Percentiles rank a stretch among this genome's conserved stretches.
Evolutionary conservation across 2,113 vertebrate genomes (phyloP).

Genomic region (Chloropsis hardwickii): DNA sequence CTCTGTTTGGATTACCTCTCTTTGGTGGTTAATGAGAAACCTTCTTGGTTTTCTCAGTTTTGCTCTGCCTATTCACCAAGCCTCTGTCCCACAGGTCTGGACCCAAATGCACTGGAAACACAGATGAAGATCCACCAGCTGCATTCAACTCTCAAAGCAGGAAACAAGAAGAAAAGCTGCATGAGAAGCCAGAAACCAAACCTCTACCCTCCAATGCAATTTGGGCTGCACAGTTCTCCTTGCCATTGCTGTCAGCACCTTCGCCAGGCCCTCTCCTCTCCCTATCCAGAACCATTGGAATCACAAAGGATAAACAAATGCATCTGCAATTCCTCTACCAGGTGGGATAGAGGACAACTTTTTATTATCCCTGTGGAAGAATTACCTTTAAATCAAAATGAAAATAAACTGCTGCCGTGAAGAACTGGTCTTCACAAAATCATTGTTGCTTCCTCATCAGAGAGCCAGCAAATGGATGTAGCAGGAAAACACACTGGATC

Average conservation of each 20-base stretch:
- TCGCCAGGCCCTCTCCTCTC: neutral
- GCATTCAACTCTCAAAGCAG: fast-evolving
- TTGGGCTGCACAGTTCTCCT: neutral
- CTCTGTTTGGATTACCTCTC: neutral
- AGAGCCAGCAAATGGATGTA: neutral
- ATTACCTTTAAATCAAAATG: constrained; percentile 29
- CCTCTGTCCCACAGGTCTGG: neutral
- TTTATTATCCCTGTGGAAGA: neutral
- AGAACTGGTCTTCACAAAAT: constrained; percentile 8
- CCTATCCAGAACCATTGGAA: neutral
- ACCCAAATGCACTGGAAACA: neutral
- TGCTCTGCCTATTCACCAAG: neutral
- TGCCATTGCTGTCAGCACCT: neutral
- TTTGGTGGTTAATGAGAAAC: neutral
- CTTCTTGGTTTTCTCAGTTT: neutral
- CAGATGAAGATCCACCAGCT: neutral
- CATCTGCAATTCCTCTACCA: neutral
- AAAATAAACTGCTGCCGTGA: neutral
- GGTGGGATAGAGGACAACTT: neutral
- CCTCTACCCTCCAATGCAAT: neutral
- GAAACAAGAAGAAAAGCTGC: neutral
- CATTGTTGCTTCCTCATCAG: neutral
- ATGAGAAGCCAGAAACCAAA: neutral
- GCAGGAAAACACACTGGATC: neutral
- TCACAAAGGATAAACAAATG: neutral